Evolutionary conservation across 2,888 invertebrate species (phyloP), one percentile per base, ranked within the genome.

Genomic region (Blastobasis adustella): DNA sequence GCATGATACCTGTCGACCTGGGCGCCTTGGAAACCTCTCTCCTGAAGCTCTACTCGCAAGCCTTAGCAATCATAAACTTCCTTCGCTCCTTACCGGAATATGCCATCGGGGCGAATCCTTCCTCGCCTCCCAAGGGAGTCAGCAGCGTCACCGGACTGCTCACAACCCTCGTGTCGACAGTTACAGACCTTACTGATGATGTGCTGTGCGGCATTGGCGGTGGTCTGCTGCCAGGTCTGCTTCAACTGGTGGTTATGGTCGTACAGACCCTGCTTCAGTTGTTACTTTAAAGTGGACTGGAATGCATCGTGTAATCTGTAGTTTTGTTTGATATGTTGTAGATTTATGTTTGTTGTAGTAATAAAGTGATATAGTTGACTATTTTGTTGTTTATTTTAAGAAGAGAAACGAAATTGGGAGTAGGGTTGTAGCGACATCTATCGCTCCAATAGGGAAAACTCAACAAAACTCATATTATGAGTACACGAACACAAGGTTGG

Each of bases 11-110:
- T 0, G 81, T 88, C 0, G 87, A 88, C 52, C 54, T 88, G 0
- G 76, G 82, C 0, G 86, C 87, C 0, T 58, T 88, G 44, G 88
- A 88, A 46, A 87, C 87, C 0, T 85, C 85, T 0, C 58, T 88
- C 0, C 63, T 88, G 0, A 88, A 87, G 37, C 65, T 88, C 0
- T 88, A 88, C 45, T 87, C 87, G 0, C 87, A 88, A 54, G 87
- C 87, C 0, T 55, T 88, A 0, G 88, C 87, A 0, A 88, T 88
- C 0, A 82, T 88, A 0, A 88, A 88, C 53, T 88, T 87, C 65
- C 47, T 87, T 0, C 65, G 77, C 5, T 66, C 76, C 0, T 48
- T 88, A 4, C 87, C 87, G 0, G 87, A 88, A 49, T 88, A 88
- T 58, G 82, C 82, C 0, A 55, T 67, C 0, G 87, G 87, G 0